phyloP scores from a whole-genome alignment of 2,888 invertebrate genomes.

The Orchesella flavescens region DNA sequence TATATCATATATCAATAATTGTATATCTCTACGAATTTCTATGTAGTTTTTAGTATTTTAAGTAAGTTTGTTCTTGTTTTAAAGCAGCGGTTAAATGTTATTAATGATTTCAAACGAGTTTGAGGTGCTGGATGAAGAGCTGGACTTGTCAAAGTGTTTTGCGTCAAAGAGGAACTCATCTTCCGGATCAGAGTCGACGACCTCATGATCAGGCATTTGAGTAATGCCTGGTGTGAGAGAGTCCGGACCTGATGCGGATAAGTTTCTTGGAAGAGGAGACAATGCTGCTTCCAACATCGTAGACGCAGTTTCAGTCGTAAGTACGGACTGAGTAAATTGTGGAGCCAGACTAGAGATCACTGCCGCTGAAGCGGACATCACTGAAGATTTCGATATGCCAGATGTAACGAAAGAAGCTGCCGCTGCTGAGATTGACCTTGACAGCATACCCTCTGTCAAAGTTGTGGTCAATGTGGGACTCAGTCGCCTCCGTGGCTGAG shows the following conservation, averaged over 20 bases:
- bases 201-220: slow-evolving; percentile 64
- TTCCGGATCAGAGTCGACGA: slow-evolving; percentile 64
- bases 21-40: not conserved
- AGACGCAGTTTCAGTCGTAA: slow-evolving; percentile 20
- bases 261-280: too few relatives aligned
- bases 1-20: too few relatives aligned
- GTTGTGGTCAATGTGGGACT: slow-evolving; percentile 41
- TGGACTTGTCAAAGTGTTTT: slow-evolving; percentile 69
- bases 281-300: not conserved
- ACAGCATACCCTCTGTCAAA: slow-evolving; percentile 53
- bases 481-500: slow-evolving; percentile 21
- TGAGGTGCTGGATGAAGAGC: slow-evolving; percentile 65
- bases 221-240: slow-evolving; percentile 61
- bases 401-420: slow-evolving; percentile 48
- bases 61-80: too few relatives aligned
- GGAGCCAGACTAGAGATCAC: slow-evolving; percentile 59
- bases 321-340: slow-evolving; percentile 39
- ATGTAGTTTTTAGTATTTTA: not conserved
- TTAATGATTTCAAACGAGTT: slow-evolving; percentile 69
- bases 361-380: slow-evolving; percentile 54
- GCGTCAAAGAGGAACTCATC: slow-evolving; percentile 71
- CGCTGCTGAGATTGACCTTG: slow-evolving; percentile 58
- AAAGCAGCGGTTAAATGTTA: slow-evolving; percentile 31
- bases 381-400: slow-evolving; percentile 41
- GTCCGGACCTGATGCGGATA: slow-evolving; percentile 60